Base-by-base conservation (phyloP, 2,888 invertebrate genomes). In the Drosophila nigritarsus region DNA sequence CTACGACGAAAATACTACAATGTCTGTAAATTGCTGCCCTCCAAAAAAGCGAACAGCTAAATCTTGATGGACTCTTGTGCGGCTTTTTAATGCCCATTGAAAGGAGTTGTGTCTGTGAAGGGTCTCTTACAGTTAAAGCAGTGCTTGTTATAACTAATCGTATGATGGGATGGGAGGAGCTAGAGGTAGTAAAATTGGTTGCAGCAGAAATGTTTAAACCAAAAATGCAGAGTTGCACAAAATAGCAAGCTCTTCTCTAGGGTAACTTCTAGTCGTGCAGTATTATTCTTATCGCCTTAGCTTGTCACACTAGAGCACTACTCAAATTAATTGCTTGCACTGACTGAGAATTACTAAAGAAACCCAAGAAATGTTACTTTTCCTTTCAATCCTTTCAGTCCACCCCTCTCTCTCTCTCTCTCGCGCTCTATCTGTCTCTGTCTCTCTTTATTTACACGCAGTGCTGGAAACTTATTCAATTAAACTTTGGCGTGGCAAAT, bases 381-480 rank as follows among this genome's bases (percentile, higher is more conserved):
- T 59, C 40, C 36, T 32, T 51, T 56, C 50, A 42, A 27, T 27
- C 32, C 36, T 36, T 51, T 63, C 42, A 42, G 18, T 27, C 24
- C 29, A 34, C 7, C 5, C 20, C 32, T 34, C 30, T 9, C 36
- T 45, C n/a, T 11, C 27, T 24, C 1, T 8, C 36, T 45, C n/a
- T 6, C 27, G 13, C 2, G 1, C 30, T 7, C 30, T 65, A 5
- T 42, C 0, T 42, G 2, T 13, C 18, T 18, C 11, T 54, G 3
- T 27, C 20, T 27, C 32, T 29, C 38, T 20, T 66, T 54, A 58
- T 53, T 60, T 48, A 56, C 66, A 53, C 58, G 62, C 65, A 65
- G 68, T 58, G 69, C 13, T 36, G 62, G 65, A 84, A 90, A 87
- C 83, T 87, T 87, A 87, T 87, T 87, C 90, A 87, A 87, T 87